A percentile compares a stretch with the other conserved stretches of the same genome.
Evolutionary conservation across 2,888 invertebrate species (phyloP).

Genomic region (Lithophane socia): DNA sequence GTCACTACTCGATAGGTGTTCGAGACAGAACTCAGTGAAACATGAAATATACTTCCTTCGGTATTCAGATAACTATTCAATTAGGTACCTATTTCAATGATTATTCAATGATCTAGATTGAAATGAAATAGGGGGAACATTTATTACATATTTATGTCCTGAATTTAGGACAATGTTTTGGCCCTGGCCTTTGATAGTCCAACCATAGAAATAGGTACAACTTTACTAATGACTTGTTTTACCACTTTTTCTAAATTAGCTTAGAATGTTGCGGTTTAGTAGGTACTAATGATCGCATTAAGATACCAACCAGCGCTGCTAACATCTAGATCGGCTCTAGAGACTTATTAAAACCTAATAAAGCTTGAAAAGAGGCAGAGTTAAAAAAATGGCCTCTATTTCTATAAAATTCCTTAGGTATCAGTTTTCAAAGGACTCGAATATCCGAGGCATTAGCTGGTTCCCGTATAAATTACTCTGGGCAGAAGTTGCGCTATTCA

Average conservation of each 20-base stretch:
- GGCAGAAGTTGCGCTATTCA: slow-evolving; percentile 49
- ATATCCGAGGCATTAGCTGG: slow-evolving; percentile 40
- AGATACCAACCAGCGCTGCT: no score
- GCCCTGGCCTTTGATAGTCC: neutral
- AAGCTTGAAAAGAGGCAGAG: neutral
- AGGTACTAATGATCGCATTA: neutral
- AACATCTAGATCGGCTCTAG: no score
- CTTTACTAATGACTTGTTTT: neutral
- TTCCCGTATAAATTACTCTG: slow-evolving; percentile 48
- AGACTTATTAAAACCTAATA: no score
- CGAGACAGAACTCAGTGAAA: slow-evolving; percentile 46
- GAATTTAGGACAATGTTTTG: neutral
- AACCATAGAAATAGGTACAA: neutral
- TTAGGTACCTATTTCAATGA: slow-evolving; percentile 27
- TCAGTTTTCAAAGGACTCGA: slow-evolving; percentile 38
- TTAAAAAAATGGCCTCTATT: slow-evolving; percentile 4
- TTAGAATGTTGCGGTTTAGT: neutral
- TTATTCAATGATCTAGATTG: slow-evolving; percentile 21
- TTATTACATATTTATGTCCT: neutral
- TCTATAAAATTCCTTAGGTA: slow-evolving; percentile 23
- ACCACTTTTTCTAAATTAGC: neutral
- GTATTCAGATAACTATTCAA: slow-evolving; percentile 28
- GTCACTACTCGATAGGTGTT: slow-evolving; percentile 34
- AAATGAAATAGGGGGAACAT: no score
- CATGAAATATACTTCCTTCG: slow-evolving; percentile 39